Base-by-base conservation (phyloP, 1,140 invertebrate genomes). In the Gonatopus flavifemur region DNA sequence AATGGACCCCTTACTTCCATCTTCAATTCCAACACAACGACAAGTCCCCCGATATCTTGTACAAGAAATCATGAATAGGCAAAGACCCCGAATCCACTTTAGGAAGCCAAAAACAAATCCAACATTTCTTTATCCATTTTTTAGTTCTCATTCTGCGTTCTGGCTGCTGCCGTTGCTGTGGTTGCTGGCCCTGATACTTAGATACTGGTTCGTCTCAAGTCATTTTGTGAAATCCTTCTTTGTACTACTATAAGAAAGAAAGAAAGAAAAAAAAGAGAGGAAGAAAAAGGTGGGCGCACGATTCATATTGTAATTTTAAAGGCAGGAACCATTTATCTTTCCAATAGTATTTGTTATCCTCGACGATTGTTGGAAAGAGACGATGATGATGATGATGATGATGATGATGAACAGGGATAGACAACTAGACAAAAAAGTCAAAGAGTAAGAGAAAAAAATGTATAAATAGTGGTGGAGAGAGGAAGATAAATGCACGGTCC, bases 221-320 rank as follows among this genome's bases (percentile, higher is more conserved):
- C n/a, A 15, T 7, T 43, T 33, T 33, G 32, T 47, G 25, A 10
- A 28, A 25, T 25, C 25, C 28, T 55, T 55, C 51, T 18, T 35
- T 28, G 42, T n/a, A n/a, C n/a, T n/a, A n/a, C n/a, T n/a, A n/a
- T n/a, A n/a, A n/a, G n/a, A n/a, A n/a, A n/a, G n/a, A n/a, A n/a
- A n/a, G n/a, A n/a, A n/a, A 31, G 30, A 16, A 9, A 12, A 18
- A n/a, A n/a, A n/a, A n/a, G n/a, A n/a, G n/a, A n/a, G n/a, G 16
- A 16, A 8, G 41, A 32, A 56, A 56, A 40, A 59, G 46, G 43
- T 48, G 44, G 45, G 50, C 55, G 37, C n/a, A n/a, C 55, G 57
- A 59, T 59, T 62, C 58, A 62, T 62, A 61, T 62, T 60, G 48
- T 60, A 57, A 61, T 55, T 54, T 61, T 37, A 46, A 53, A 55